Percentiles rank a stretch among this genome's conserved stretches.
Conservation (phyloP, 1,140 invertebrate genomes). For the Zaprionus nigranus region DNA sequence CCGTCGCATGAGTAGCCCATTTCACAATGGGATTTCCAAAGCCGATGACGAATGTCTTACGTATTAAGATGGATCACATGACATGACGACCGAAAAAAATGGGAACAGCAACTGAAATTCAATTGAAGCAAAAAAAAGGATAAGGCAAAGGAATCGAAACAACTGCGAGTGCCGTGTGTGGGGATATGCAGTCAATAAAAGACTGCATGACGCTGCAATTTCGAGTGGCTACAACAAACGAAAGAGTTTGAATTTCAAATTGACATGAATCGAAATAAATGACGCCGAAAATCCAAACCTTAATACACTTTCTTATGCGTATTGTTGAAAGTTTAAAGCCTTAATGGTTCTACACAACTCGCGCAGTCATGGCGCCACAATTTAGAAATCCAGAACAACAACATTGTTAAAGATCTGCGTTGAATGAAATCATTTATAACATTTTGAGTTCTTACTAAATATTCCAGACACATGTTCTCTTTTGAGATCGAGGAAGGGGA, state of each 20-base stretch:
- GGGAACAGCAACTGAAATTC: conserved; percentile 31
- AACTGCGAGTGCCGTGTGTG: conserved; percentile 62
- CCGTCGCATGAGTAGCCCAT: conserved; percentile 22
- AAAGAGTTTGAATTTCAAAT: conserved; percentile 82
- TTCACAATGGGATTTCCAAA: conserved; percentile 68
- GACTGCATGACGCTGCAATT: conserved; percentile 68
- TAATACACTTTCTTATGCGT: conserved; percentile 16
- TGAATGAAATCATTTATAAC: conserved; percentile 74
- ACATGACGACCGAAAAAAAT: conserved; percentile 59
- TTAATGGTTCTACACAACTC: conserved; percentile 75
- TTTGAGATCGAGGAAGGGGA: background rate
- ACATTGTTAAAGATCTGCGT: conserved; percentile 40
- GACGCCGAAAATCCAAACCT: conserved; percentile 70
- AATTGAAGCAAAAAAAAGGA: conserved; percentile 38
- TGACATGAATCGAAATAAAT: conserved; percentile 78
- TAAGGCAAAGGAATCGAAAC: conserved; percentile 53
- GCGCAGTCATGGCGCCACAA: conserved; percentile 78
- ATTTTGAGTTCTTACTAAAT: conserved; percentile 80
- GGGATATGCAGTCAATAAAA: conserved; percentile 49
- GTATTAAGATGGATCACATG: conserved; percentile 83
- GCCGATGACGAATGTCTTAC: conserved; percentile 78
- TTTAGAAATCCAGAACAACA: conserved; percentile 24
- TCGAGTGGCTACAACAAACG: conserved; percentile 26
- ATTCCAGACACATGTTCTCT: conserved; percentile 51
- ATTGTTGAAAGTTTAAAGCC: conserved; percentile 57